Percentiles rank a stretch among this genome's conserved stretches.
phyloP scores from a whole-genome alignment of 1,140 invertebrate species.

The Lordiphosa stackelbergi region DNA sequence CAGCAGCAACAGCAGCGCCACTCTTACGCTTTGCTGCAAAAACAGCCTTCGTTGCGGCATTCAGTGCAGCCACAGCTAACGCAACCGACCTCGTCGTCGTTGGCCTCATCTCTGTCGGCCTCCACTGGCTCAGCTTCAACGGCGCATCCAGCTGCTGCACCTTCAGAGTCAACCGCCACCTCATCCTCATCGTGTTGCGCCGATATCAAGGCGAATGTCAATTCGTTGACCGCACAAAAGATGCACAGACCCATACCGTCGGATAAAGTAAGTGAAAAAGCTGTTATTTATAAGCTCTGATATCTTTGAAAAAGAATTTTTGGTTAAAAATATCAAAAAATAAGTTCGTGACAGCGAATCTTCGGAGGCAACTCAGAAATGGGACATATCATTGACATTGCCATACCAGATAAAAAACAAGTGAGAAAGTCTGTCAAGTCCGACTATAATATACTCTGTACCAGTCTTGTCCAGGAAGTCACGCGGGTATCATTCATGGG shows the following conservation, averaged over 20 bases:
- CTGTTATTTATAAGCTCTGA: too few relatives aligned
- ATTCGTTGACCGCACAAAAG: slow-evolving; percentile 52
- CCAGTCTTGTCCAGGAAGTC: too few relatives aligned
- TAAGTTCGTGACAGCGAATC: too few relatives aligned
- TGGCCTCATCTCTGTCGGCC: slow-evolving; percentile 16
- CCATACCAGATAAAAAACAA: too few relatives aligned
- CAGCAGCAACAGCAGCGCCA: slow-evolving; percentile 14
- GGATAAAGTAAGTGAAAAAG: slow-evolving; percentile 50
- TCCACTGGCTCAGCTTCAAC: slow-evolving; percentile 14
- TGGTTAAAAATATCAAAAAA: too few relatives aligned
- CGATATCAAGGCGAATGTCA: slow-evolving; percentile 34
- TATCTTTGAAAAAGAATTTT: too few relatives aligned
- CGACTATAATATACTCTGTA: too few relatives aligned
- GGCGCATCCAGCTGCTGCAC: slow-evolving; percentile 17
- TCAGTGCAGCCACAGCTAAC: slow-evolving; percentile 16
- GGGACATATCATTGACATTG: too few relatives aligned
- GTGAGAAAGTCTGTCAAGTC: too few relatives aligned
- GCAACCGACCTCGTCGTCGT: slow-evolving; percentile 11
- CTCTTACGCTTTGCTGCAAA: slow-evolving; percentile 17
- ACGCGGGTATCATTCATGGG: too few relatives aligned
- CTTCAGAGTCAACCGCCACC: slow-evolving; percentile 23
- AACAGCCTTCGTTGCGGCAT: slow-evolving; percentile 16
- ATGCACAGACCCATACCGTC: slow-evolving; percentile 58
- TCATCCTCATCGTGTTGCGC: slow-evolving; percentile 26
- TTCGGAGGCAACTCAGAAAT: too few relatives aligned